Conservation (phyloP, 1,140 invertebrate species). For the Hycleus cichorii region DNA sequence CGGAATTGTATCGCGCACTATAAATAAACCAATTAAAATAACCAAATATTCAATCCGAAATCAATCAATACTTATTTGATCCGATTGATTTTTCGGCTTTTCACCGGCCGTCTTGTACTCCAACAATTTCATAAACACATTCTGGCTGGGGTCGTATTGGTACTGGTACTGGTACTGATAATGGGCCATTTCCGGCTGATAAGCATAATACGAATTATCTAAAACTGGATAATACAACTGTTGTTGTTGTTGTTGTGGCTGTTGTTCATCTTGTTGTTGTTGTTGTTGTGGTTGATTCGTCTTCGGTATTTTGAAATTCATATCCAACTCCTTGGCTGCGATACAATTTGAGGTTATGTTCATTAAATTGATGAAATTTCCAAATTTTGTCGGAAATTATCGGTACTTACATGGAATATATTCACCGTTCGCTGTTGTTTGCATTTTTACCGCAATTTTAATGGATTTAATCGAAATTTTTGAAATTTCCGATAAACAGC, state of each 20-base stretch:
- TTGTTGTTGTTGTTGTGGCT: background rate
- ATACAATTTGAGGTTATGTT: slow-evolving; percentile 4
- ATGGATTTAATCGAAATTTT: no score
- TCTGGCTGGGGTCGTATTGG: slow-evolving; percentile 1
- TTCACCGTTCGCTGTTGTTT: slow-evolving; percentile 14
- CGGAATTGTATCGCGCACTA: slow-evolving; percentile 13
- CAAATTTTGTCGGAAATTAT: background rate
- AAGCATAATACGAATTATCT: slow-evolving; percentile 11
- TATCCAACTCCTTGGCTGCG: slow-evolving; percentile 6
- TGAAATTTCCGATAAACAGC: no score
- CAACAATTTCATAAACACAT: slow-evolving; percentile 17
- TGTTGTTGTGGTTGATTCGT: background rate
- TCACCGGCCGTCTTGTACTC: background rate
- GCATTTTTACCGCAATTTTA: background rate
- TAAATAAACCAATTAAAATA: no score
- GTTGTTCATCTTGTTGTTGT: background rate
- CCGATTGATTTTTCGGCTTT: background rate
- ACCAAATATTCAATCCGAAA: background rate
- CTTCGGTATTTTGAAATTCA: slow-evolving; percentile 19
- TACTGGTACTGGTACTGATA: slow-evolving; percentile 3
- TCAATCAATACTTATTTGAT: slow-evolving; percentile 19
- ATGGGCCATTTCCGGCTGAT: background rate
- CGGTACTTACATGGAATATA: slow-evolving; percentile 16
- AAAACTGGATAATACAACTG: background rate
- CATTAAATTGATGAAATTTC: background rate